Percentiles rank a stretch among this genome's conserved stretches.
Conservation (phyloP, 92 coral and sea anemone genomes). For the Micromussa lordhowensis region DNA sequence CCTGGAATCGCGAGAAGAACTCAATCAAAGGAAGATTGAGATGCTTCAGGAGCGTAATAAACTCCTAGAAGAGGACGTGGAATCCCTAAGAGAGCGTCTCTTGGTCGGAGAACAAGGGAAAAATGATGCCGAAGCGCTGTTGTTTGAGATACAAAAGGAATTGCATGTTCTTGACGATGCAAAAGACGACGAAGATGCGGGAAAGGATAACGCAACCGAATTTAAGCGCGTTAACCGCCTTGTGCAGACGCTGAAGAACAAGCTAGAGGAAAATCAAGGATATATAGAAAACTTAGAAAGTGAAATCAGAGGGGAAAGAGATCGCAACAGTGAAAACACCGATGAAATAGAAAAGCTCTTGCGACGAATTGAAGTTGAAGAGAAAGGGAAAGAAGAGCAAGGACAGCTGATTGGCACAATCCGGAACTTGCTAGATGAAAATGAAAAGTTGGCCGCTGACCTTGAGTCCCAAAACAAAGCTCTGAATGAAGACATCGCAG, state of each 20-base stretch:
- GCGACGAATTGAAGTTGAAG: slow-evolving; percentile 66
- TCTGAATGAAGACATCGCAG: slow-evolving; percentile 70
- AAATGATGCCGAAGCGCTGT: slow-evolving; percentile 41
- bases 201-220: background rate
- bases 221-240: slow-evolving; percentile 9
- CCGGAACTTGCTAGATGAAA: slow-evolving; percentile 78
- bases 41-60: slow-evolving; percentile 41
- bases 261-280: slow-evolving; percentile 68
- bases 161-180: background rate
- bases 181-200: slow-evolving; percentile 23
- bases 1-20: slow-evolving; percentile 16
- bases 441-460: slow-evolving; percentile 78
- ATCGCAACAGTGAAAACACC: slow-evolving; percentile 61
- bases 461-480: slow-evolving; percentile 75
- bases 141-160: slow-evolving; percentile 35
- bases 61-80: slow-evolving; percentile 18
- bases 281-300: slow-evolving; percentile 65
- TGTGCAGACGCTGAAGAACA: slow-evolving; percentile 67
- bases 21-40: slow-evolving; percentile 21
- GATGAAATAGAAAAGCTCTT: slow-evolving; percentile 75
- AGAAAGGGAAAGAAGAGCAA: slow-evolving; percentile 69
- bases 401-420: slow-evolving; percentile 67
- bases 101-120: slow-evolving; percentile 28
- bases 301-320: slow-evolving; percentile 69
- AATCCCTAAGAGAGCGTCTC: slow-evolving; percentile 24